Percentiles rank a stretch among this genome's conserved stretches.
These are phyloP conservation scores for Eurois occulta DNA, from an alignment of 2,888 invertebrate genomes.

Conservation along the genomic window DNA sequence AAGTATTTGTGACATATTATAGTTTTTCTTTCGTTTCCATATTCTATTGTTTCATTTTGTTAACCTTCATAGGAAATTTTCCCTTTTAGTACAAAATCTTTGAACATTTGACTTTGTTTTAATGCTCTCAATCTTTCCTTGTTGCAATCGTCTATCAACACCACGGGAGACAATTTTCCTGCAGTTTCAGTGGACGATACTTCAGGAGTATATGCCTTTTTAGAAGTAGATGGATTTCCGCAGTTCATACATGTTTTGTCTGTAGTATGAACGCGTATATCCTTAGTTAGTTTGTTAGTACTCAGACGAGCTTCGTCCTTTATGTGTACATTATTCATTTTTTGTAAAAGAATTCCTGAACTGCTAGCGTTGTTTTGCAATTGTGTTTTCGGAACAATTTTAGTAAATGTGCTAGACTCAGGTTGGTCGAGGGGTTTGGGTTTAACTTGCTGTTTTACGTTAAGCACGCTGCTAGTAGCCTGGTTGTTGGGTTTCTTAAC, in stretches of 20 bases:
- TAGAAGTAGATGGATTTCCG: not conserved
- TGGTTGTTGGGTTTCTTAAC: not conserved
- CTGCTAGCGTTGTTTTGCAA: not conserved
- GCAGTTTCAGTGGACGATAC: not conserved
- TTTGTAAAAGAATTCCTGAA: not conserved
- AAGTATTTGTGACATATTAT: not conserved
- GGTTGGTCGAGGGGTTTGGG: not conserved
- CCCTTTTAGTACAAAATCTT: slow-evolving; percentile 50
- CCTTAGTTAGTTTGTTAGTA: not conserved
- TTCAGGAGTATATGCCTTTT: not conserved
- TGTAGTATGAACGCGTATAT: slow-evolving; percentile 13
- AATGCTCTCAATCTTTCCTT: slow-evolving; percentile 66
- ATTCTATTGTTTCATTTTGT: not conserved
- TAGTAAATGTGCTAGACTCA: not conserved
- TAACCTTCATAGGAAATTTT: slow-evolving; percentile 15
- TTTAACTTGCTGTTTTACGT: not conserved
- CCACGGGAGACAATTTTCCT: slow-evolving; percentile 43
- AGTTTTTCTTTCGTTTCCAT: slow-evolving; percentile 57
- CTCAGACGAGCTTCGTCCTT: slow-evolving; percentile 8
- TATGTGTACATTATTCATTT: not conserved
- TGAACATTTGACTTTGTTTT: slow-evolving; percentile 36
- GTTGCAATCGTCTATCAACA: slow-evolving; percentile 73
- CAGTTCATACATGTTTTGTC: slow-evolving; percentile 19
- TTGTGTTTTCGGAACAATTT: not conserved
- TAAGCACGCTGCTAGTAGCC: not conserved